phyloP scores from a whole-genome alignment of 1,140 invertebrate genomes.

The Drosophila albomicans region DNA sequence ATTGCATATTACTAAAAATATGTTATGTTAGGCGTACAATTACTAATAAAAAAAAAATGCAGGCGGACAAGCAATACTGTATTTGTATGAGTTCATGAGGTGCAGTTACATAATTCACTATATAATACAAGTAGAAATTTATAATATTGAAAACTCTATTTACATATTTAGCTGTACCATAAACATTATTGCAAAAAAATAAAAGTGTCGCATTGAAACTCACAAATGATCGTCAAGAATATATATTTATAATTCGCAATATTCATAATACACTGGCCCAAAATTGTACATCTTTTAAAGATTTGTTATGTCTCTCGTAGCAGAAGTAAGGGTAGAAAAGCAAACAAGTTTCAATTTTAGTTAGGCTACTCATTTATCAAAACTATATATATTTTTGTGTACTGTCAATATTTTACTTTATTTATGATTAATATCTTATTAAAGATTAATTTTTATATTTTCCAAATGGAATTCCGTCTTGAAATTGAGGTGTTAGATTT shows the following conservation, averaged over 20 bases:
- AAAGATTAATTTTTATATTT: neutral
- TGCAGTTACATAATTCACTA: constrained; percentile 31
- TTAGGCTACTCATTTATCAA: too few relatives aligned
- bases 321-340: too few relatives aligned
- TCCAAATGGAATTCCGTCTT: neutral
- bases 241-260: too few relatives aligned
- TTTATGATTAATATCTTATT: too few relatives aligned
- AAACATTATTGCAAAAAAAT: constrained; percentile 13
- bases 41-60: constrained; percentile 18
- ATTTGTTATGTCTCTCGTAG: too few relatives aligned
- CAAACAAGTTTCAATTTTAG: too few relatives aligned
- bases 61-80: constrained; percentile 45
- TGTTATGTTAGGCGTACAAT: neutral
- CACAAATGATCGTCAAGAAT: constrained; percentile 28
- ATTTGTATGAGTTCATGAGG: constrained; percentile 13
- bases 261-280: too few relatives aligned
- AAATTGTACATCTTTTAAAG: too few relatives aligned
- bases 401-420: too few relatives aligned
- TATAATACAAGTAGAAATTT: constrained; percentile 5
- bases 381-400: too few relatives aligned
- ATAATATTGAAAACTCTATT: neutral
- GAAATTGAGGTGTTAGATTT: neutral
- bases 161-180: constrained; percentile 1
- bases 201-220: constrained; percentile 47
- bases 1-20: neutral